These are phyloP conservation scores for Fragum whitleyi DNA, from an alignment of 2,888 invertebrate species.

Conservation along the genomic window DNA sequence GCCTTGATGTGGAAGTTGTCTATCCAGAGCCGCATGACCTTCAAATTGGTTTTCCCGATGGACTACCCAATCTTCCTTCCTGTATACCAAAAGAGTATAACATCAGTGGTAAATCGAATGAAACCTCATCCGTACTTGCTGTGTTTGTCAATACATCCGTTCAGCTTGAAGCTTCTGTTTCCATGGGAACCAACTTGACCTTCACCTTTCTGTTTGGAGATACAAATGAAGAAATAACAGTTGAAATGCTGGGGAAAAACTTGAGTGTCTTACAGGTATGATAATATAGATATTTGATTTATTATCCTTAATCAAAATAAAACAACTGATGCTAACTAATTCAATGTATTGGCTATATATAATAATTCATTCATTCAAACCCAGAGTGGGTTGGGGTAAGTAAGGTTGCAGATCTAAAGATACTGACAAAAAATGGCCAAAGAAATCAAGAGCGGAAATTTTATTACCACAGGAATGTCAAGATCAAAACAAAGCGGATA, in stretches of 20 bases:
- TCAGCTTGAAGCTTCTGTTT: slow-evolving; percentile 69
- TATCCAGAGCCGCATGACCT: slow-evolving; percentile 70
- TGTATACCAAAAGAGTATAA: slow-evolving; percentile 66
- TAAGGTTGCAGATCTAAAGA: too few relatives aligned
- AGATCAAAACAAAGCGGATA: too few relatives aligned
- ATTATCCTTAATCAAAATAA: too few relatives aligned
- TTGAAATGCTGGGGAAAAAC: slow-evolving; percentile 20
- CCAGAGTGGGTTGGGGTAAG: too few relatives aligned
- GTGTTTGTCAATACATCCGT: slow-evolving; percentile 70
- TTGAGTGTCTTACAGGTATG: slow-evolving; percentile 35
- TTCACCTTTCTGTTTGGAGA: slow-evolving; percentile 66
- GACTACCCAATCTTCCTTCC: slow-evolving; percentile 63
- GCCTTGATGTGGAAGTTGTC: slow-evolving; percentile 65
- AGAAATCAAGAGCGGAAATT: too few relatives aligned
- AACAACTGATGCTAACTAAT: too few relatives aligned
- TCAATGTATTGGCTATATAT: too few relatives aligned
- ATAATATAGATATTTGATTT: neutral
- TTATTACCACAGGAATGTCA: too few relatives aligned
- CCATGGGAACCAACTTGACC: slow-evolving; percentile 73
- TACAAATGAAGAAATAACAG: slow-evolving; percentile 28
- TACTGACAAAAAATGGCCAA: too few relatives aligned
- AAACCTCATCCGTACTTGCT: slow-evolving; percentile 52
- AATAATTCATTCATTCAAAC: too few relatives aligned
- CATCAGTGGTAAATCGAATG: slow-evolving; percentile 24
- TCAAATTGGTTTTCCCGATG: slow-evolving; percentile 62